These are phyloP conservation scores for Nomada ferruginata DNA, from an alignment of 2,888 invertebrate species.

Conservation along the genomic window DNA sequence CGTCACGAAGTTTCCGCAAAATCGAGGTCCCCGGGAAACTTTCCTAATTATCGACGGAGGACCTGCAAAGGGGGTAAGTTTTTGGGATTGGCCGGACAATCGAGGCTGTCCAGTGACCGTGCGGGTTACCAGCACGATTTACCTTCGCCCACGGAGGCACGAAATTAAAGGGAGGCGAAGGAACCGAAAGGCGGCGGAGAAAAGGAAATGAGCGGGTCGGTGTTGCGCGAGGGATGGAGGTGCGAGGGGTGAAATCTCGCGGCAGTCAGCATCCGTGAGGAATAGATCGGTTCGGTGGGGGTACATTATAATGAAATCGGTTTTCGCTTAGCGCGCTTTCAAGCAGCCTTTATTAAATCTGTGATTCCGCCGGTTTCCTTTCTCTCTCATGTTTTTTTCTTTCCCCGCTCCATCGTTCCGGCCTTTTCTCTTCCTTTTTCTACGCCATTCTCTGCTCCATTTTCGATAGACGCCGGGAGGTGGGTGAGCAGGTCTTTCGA, in stretches of 20 bases:
- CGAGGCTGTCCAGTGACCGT: constrained; percentile 22
- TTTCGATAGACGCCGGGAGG: constrained; percentile 31
- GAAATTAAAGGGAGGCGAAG: constrained; percentile 31
- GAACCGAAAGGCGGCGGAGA: background rate
- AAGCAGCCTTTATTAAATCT: constrained; percentile 79
- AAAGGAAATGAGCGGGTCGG: constrained; percentile 12
- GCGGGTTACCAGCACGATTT: constrained; percentile 23
- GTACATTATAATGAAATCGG: constrained; percentile 80
- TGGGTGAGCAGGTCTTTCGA: constrained; percentile 44
- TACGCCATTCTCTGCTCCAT: constrained; percentile 56
- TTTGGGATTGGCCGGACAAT: constrained; percentile 26
- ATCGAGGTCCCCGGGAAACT: constrained; percentile 46
- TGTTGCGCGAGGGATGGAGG: background rate
- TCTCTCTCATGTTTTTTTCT: constrained; percentile 34
- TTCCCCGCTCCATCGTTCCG: constrained; percentile 1
- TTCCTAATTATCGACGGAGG: constrained; percentile 62
- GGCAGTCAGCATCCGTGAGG: constrained; percentile 65
- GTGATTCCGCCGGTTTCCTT: constrained; percentile 69
- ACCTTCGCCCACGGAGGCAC: background rate
- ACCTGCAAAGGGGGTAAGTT: constrained; percentile 3
- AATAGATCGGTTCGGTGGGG: constrained; percentile 63
- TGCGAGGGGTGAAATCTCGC: constrained; percentile 54
- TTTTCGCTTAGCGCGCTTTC: constrained; percentile 80
- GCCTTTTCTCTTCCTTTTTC: background rate
- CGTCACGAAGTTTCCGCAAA: constrained; percentile 12